Percentiles rank a stretch among this genome's conserved stretches.
These are phyloP conservation scores for Drosophila mercatorum DNA, from an alignment of 2,888 invertebrate species.

Conservation along the genomic window DNA sequence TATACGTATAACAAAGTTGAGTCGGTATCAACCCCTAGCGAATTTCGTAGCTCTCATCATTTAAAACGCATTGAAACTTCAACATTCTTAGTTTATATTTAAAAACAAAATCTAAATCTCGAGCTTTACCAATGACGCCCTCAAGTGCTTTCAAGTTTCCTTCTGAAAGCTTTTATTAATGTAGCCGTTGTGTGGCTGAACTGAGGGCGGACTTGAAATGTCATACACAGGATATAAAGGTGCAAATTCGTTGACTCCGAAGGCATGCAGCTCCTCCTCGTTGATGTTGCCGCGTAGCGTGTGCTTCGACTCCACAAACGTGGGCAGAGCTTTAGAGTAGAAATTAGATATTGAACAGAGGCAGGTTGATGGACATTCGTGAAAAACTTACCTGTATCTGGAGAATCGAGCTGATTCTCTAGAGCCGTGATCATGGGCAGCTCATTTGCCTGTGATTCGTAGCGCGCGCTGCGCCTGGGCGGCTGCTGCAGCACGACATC, in stretches of 20 bases:
- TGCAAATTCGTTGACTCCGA: constrained; percentile 77
- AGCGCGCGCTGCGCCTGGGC: constrained; percentile 63
- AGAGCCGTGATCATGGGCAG: constrained; percentile 59
- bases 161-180: constrained; percentile 68
- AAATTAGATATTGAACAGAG: constrained; percentile 1
- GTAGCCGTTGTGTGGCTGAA: constrained; percentile 42
- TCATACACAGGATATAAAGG: constrained; percentile 83
- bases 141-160: constrained; percentile 23
- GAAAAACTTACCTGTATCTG: constrained; percentile 38
- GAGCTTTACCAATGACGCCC: background rate
- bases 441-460: constrained; percentile 51
- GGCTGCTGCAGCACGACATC: constrained; percentile 64
- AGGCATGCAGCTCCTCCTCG: constrained; percentile 77
- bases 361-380: background rate
- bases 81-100: constrained; percentile 5
- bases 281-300: constrained; percentile 75
- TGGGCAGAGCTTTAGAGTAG: constrained; percentile 73
- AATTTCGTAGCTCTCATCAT: background rate
- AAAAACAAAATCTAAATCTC: background rate
- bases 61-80: background rate
- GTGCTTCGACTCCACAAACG: constrained; percentile 82
- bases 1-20: background rate
- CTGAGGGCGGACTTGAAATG: constrained; percentile 65
- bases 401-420: constrained; percentile 30
- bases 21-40: background rate